Evolutionary conservation across 2,888 invertebrate genomes (phyloP), one percentile per base, ranked within the genome.

Genomic region (Philereme transversata): DNA sequence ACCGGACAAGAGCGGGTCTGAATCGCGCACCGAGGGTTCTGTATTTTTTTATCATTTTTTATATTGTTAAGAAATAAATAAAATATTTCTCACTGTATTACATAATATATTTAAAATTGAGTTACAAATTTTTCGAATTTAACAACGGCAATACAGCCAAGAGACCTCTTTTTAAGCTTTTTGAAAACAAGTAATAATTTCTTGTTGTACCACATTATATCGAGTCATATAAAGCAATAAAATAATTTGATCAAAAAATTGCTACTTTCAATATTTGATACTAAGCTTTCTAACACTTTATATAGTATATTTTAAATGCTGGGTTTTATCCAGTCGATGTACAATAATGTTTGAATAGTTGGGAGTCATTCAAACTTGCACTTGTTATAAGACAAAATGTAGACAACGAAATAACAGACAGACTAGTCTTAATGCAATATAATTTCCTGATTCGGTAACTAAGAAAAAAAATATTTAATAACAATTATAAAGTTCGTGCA

Each of bases 21-120:
- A 22, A 22, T 22, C 22, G 22, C 1, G 22, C 22, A 22, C 22
- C 22, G 22, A 22, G 22, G 22, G 22, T 22, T 22, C 22, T 22
- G 3, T 22, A 22, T 22, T 22, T 22, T 22, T 22, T 22, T 22
- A 22, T n/a, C n/a, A n/a, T n/a, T n/a, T n/a, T n/a, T n/a, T n/a
- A n/a, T n/a, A n/a, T n/a, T n/a, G n/a, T 22, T 22, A 22, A 59
- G 47, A 52, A 57, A 38, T 57, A 69, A 77, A 76, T 78, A 75
- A 86, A 73, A 68, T 74, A 67, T 64, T 62, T 57, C 64, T 71
- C 79, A 82, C 84, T 83, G 84, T 83, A 87, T 87, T 84, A 88
- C 83, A 90, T 88, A 88, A 81, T 92, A 90, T 91, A 91, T 90
- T 92, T 87, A 84, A 90, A 90, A 89, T 85, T 88, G 89, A 89